phyloP scores from a whole-genome alignment of 1,140 invertebrate genomes.

The Chlorops oryzae region DNA sequence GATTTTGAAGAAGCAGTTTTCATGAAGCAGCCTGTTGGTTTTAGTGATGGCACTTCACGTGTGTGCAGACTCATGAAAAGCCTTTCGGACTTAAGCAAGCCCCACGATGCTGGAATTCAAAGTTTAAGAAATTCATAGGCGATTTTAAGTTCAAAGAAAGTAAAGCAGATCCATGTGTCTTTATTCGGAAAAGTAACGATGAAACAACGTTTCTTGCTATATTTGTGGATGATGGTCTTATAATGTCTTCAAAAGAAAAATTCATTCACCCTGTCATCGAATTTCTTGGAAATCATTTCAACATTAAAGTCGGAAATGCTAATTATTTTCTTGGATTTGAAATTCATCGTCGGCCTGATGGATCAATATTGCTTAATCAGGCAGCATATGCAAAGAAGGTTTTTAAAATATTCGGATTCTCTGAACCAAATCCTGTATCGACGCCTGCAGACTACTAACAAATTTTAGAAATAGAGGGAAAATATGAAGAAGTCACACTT shows the following conservation, averaged over 20 bases:
- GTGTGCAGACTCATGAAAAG: constrained; percentile 35
- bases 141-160: constrained; percentile 19
- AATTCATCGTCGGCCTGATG: constrained; percentile 21
- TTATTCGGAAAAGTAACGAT: neutral
- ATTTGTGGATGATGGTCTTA: constrained; percentile 27
- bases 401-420: constrained; percentile 34
- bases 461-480: no score
- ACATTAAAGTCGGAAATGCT: constrained; percentile 22
- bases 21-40: constrained; percentile 44
- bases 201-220: constrained; percentile 6
- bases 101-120: constrained; percentile 29
- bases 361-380: constrained; percentile 24
- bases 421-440: constrained; percentile 20
- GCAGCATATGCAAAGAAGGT: constrained; percentile 35
- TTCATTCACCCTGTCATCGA: constrained; percentile 26
- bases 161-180: constrained; percentile 18
- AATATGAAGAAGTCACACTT: constrained; percentile 12
- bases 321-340: constrained; percentile 19
- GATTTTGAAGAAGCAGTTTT: constrained; percentile 45
- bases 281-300: constrained; percentile 25
- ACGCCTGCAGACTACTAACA: constrained; percentile 25
- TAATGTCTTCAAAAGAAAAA: constrained; percentile 20
- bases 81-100: constrained; percentile 40
- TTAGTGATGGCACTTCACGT: constrained; percentile 15
- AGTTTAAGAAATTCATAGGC: constrained; percentile 15